A percentile compares a stretch with the other conserved stretches of the same genome.
These are phyloP conservation scores for Apostichopus parvimensis DNA, from an alignment of 35 echinoderm and acorn worm genomes.

Conservation along the genomic window DNA sequence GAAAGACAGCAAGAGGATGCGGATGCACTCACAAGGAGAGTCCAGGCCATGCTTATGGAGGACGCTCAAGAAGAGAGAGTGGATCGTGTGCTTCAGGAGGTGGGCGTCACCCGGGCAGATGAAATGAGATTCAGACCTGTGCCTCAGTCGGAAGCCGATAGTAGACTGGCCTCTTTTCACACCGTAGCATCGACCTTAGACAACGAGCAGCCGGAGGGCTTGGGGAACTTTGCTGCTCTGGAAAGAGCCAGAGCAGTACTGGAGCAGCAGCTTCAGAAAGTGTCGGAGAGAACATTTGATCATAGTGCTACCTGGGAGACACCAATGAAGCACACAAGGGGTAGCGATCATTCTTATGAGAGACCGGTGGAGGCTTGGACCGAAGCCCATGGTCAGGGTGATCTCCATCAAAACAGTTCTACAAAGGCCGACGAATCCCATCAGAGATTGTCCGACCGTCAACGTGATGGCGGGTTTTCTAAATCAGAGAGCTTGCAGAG, in stretches of 20 bases:
- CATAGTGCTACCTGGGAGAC: slow-evolving; percentile 57
- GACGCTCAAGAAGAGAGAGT: slow-evolving; percentile 52
- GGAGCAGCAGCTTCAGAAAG: slow-evolving; percentile 54
- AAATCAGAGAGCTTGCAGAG: not conserved
- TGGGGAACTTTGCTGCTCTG: slow-evolving; percentile 52
- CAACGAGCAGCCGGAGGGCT: not conserved
- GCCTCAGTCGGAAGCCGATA: not conserved
- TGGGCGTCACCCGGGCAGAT: not conserved
- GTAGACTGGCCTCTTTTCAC: not conserved
- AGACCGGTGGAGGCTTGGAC: slow-evolving; percentile 35
- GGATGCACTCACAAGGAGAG: slow-evolving; percentile 51
- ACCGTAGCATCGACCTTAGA: not conserved
- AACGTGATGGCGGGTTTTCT: not conserved
- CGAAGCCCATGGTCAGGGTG: not conserved
- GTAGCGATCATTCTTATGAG: slow-evolving; percentile 15
- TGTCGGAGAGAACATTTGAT: slow-evolving; percentile 58
- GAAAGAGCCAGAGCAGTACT: slow-evolving; percentile 45
- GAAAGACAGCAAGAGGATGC: not conserved
- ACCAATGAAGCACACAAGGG: slow-evolving; percentile 28
- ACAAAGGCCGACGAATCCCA: not conserved
- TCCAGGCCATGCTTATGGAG: slow-evolving; percentile 53
- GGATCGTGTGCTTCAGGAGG: slow-evolving; percentile 40
- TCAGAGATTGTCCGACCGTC: not conserved
- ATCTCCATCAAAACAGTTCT: not conserved
- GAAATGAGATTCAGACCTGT: not conserved